Evolutionary conservation across 2,888 invertebrate species (phyloP), one percentile per base, ranked within the genome.

Genomic region (Xanthostigma xanthostigma): DNA sequence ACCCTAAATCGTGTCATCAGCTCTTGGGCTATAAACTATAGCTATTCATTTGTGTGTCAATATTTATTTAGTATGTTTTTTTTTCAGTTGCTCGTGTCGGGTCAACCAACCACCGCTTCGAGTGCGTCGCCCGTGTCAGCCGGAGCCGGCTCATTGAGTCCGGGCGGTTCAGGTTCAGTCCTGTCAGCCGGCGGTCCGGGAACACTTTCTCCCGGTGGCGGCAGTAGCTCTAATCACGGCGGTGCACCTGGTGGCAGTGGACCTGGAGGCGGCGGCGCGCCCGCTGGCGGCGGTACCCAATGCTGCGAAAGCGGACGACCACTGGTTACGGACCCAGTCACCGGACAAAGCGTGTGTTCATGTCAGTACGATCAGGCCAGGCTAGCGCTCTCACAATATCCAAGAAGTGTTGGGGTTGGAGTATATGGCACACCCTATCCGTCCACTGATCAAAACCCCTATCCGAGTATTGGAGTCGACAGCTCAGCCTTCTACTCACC

Each of bases 401-500:
- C 88, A 38, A 76, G 90, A 56, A 78, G 85, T 57, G 83, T 84
- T 45, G 83, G 85, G 38, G 82, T 83, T 46, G 79, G 82, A 45
- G 84, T 89, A 58, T 90, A 91, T 67, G 87, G 88, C 53, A 76
- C 89, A 46, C 88, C 91, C 12, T 90, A 91, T 68, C 89, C 88
- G 48, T 87, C 88, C 57, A 85, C 87, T 51, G 92, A 92, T 65
- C 92, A 92, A 70, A 89, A 88, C 64, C 90, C 91, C 40, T 92
- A 92, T 64, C 90, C 90, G 44, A 89, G 89, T 69, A 91, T 92
- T 70, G 88, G 89, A 51, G 86, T 89, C 60, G 92, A 92, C 66
- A 91, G 91, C 63, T 92, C 93, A 45, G 92, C 93, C 49, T 94
- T 94, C 73, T 93, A 93, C 71, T 89, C 92, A 53, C 91, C 93